Evolutionary conservation across 2,113 vertebrate genomes (phyloP), one percentile per base, ranked within the genome.

Genomic region (Chrysochloris asiatica): DNA sequence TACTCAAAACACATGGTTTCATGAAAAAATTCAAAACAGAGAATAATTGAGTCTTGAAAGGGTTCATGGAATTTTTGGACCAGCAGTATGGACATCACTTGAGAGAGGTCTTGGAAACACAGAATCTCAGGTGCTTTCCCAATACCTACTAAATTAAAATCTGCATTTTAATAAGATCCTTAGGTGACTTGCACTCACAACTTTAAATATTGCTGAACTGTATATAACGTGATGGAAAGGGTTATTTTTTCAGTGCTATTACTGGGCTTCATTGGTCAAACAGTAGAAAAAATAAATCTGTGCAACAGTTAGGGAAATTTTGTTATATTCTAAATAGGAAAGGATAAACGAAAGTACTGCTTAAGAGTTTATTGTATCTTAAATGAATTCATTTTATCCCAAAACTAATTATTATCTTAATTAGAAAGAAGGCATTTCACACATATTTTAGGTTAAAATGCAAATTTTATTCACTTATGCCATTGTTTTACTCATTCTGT

Each of bases 361-460:
- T 71, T 38, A 43, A 43, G 56, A 48, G 38, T 89, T 71, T 16
- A 61, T 92, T 78, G 41, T 21, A 73, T 86, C 76, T 41, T 90
- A 88, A 94, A 90, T 86, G 0, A 56, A 43, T 95, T 95, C 43
- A 28, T 24, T 87, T 65, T 88, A 48, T 61, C 59, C 72, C 22
- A 83, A 71, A 91, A 52, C 3, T 79, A 47, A 30, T 67, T 3
- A 19, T 77, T 89, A 92, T 90, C 80, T 80, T 90, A 91, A 88
- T 90, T 90, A 71, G n/a, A 54, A 82, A 85, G 45, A 69, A 85
- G 67, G 69, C 0, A 4, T 86, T 93, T 96, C 72, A 91, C 24
- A n/a, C n/a, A n/a, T n/a, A 26, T 77, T 21, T 78, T 33, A 76
- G 10, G 79, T 83, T 59, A 75, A 79, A 92, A 85, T 73, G 52